Evolutionary conservation across 2,113 vertebrate species (phyloP).

Genomic region (Budorcas taxicolor): DNA sequence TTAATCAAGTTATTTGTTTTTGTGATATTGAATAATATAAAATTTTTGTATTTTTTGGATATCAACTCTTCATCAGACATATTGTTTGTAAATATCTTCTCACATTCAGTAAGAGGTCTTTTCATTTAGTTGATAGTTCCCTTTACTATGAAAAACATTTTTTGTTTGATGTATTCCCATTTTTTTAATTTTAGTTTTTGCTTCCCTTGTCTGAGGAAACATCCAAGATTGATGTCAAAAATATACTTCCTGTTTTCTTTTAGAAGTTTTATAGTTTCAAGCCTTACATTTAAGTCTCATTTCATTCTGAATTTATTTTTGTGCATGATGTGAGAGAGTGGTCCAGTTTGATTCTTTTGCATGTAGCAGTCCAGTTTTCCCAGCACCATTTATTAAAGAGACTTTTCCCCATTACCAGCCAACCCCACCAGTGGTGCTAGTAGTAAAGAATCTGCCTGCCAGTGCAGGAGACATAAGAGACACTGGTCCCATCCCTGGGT

Average conservation of each 20-base stretch:
- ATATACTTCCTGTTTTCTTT: not conserved
- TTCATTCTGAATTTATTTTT: not conserved
- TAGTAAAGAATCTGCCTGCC: not conserved
- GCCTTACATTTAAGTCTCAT: not conserved
- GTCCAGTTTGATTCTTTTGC: not conserved
- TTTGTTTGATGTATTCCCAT: not conserved
- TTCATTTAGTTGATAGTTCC: not conserved
- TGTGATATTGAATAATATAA: not conserved
- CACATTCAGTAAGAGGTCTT: not conserved
- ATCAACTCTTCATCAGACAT: not conserved
- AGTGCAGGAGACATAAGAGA: not conserved
- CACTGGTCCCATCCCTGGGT: not conserved
- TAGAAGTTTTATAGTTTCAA: not conserved
- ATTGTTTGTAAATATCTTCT: not conserved
- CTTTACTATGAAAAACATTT: not conserved
- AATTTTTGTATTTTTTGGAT: not conserved
- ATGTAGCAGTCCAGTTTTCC: not conserved
- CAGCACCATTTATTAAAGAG: not conserved
- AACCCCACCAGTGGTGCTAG: not conserved
- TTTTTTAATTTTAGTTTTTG: not conserved
- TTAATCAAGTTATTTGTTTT: not conserved
- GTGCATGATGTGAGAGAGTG: not conserved
- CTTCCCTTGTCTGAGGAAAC: not conserved
- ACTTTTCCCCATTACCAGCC: not conserved
- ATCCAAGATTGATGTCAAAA: not conserved